These are phyloP conservation scores for Felis chaus DNA, from an alignment of 2,113 vertebrate species.

Conservation along the genomic window DNA sequence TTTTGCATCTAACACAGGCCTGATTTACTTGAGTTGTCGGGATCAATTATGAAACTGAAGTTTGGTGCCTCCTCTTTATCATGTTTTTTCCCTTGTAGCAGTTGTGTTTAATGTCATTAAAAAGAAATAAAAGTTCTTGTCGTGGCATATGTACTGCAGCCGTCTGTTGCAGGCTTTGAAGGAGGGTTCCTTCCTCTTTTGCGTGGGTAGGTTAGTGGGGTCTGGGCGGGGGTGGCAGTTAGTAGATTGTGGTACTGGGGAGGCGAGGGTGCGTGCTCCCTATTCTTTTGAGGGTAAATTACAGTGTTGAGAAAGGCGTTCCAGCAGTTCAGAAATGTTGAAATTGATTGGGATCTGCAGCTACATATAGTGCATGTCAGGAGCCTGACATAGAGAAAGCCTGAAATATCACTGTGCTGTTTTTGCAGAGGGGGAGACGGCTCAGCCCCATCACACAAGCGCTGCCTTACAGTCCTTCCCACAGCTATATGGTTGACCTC, in stretches of 20 bases:
- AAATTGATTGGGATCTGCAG: constrained; percentile 74
- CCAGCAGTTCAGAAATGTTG: constrained; percentile 66
- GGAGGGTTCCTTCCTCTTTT: constrained; percentile 49
- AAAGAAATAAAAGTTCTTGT: constrained; percentile 77
- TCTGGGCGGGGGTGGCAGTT: constrained; percentile 61
- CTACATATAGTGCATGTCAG: constrained; percentile 70
- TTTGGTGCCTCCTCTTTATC: constrained; percentile 69
- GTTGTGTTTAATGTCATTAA: constrained; percentile 78
- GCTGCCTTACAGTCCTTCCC: background rate
- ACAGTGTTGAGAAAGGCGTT: constrained; percentile 75
- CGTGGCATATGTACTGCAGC: constrained; percentile 62
- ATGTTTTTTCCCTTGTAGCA: constrained; percentile 64
- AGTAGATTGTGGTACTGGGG: constrained; percentile 59
- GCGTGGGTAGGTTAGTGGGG: constrained; percentile 59
- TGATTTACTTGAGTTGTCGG: constrained; percentile 48
- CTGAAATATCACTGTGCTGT: constrained; percentile 60
- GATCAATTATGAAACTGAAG: constrained; percentile 69
- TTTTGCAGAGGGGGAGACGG: constrained; percentile 7
- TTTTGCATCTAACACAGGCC: constrained; percentile 25
- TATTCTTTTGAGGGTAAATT: constrained; percentile 75
- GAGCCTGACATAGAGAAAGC: constrained; percentile 58
- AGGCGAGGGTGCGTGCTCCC: constrained; percentile 58
- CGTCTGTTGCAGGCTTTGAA: constrained; percentile 62
- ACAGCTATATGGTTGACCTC: background rate
- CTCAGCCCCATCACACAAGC: background rate